Evolutionary conservation across 2,888 invertebrate genomes (phyloP).

Genomic region (Eupsilia transversa): DNA sequence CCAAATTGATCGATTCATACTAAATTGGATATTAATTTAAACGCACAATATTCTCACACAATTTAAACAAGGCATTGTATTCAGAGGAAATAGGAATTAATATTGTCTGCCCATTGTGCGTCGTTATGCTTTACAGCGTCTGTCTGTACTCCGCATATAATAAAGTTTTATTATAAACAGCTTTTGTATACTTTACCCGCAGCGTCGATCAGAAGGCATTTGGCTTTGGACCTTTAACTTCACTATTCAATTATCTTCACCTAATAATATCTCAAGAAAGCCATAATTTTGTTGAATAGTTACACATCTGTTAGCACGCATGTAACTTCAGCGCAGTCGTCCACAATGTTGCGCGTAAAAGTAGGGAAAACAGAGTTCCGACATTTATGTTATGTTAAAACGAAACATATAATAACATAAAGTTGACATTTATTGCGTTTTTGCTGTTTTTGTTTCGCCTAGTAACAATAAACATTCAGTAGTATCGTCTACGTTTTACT

Average conservation of each 20-base stretch:
- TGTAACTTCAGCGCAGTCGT: constrained; percentile 20
- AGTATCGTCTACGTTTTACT: constrained; percentile 7
- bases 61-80: constrained; percentile 65
- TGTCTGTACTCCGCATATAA: constrained; percentile 44
- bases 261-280: constrained; percentile 21
- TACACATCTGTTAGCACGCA: constrained; percentile 27
- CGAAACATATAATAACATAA: constrained; percentile 54
- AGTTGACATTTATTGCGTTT: constrained; percentile 51
- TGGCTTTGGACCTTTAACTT: constrained; percentile 31
- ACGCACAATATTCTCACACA: constrained; percentile 66
- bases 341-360: constrained; percentile 39
- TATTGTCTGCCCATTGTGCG: constrained; percentile 58
- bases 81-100: constrained; percentile 59
- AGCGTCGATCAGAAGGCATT: constrained; percentile 44
- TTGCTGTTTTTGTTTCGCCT: constrained; percentile 29
- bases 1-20: constrained; percentile 80
- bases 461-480: constrained; percentile 38
- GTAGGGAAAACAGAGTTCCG: constrained; percentile 23
- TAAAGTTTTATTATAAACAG: constrained; percentile 57
- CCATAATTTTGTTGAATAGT: constrained; percentile 23
- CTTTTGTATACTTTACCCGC: constrained; percentile 47
- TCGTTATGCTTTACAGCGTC: constrained; percentile 47
- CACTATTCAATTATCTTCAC: constrained; percentile 30
- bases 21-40: constrained; percentile 77
- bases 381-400: constrained; percentile 52